A percentile compares a stretch with the other conserved stretches of the same genome.
These are phyloP conservation scores for Odontomachus brunneus DNA, from an alignment of 1,140 invertebrate species.

Conservation along the genomic window DNA sequence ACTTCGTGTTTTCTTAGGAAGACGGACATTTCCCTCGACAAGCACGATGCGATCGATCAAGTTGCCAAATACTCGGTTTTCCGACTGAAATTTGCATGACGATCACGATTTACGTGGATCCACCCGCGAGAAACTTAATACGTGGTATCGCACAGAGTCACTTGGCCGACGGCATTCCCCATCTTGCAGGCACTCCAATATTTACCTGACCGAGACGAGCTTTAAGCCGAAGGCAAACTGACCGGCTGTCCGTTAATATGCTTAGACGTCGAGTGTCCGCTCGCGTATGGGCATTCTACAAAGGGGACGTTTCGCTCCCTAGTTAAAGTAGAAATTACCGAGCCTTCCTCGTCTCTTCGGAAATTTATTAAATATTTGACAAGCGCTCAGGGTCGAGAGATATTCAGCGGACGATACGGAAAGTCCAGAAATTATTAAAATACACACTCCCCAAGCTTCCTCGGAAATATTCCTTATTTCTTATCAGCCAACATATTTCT, in stretches of 20 bases:
- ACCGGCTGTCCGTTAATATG: constrained; percentile 44
- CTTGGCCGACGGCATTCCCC: constrained; percentile 30
- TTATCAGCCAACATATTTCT: constrained; percentile 31
- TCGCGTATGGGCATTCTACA: constrained; percentile 44
- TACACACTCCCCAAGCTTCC: background rate
- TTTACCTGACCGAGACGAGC: constrained; percentile 63
- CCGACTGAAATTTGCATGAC: background rate
- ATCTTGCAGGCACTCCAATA: constrained; percentile 61
- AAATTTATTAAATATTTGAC: constrained; percentile 60
- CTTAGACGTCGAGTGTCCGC: constrained; percentile 42
- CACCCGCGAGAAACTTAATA: constrained; percentile 33
- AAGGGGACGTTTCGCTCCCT: constrained; percentile 28
- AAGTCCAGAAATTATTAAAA: background rate
- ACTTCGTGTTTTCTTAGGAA: no score
- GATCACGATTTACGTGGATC: background rate
- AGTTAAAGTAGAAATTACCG: constrained; percentile 59
- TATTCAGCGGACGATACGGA: background rate
- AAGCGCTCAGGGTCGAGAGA: constrained; percentile 18
- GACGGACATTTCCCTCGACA: no score
- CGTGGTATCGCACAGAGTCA: constrained; percentile 23
- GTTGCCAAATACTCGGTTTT: constrained; percentile 6
- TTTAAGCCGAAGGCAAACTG: constrained; percentile 53
- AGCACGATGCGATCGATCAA: background rate
- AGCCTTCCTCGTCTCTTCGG: constrained; percentile 37
- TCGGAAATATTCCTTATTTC: background rate